Evolutionary conservation across 23 tunicate species (phyloP), one percentile per base, ranked within the genome.

Genomic region (Halocynthia aurantium): DNA sequence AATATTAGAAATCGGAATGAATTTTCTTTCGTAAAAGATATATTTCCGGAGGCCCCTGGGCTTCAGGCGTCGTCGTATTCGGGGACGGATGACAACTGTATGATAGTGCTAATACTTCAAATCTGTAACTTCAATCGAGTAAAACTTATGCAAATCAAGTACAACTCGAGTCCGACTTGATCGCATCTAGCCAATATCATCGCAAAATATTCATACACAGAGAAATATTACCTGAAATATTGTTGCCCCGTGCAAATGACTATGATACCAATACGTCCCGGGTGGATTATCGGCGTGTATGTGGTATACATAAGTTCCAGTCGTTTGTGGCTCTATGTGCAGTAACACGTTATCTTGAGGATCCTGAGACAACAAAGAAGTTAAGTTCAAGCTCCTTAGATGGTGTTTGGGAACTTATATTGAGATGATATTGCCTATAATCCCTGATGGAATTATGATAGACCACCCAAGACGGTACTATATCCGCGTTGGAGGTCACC

Each of bases 231-330:
- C 95, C 66, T 88, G 95, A 50, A 83, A 67, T 18, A 80, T 54
- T 19, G 88, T 88, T 57, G 84, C 66, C 31, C 95, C 95, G 72
- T 88, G 95, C 52, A 83, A 15, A 60, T 88, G 95, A 13, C 88
- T 84, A 75, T 88, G 95, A 69, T 88, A 88, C 95, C 95, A 88
- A 58, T 88, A 88, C 6, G 95, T 88, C 2, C 95, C 95, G 13
- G 95, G 54, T 50, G 95, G 87, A 18, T 88, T 73, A 56, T 88
- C 76, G 8, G 77, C 49, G 62, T 69, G 62, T 6, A 88, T 88
- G 19, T 72, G 63, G 75, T 83, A 88, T 10, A 5, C 44, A 67
- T 88, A 88, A 6, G 75, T 55, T 75, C 56, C 74, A 12, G 71
- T n/a, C 40, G 22, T 50, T 49, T 72, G 80, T 15, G 95, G 95